These are phyloP conservation scores for Trichopria drosophilae DNA, from an alignment of 2,888 invertebrate species.

Conservation along the genomic window DNA sequence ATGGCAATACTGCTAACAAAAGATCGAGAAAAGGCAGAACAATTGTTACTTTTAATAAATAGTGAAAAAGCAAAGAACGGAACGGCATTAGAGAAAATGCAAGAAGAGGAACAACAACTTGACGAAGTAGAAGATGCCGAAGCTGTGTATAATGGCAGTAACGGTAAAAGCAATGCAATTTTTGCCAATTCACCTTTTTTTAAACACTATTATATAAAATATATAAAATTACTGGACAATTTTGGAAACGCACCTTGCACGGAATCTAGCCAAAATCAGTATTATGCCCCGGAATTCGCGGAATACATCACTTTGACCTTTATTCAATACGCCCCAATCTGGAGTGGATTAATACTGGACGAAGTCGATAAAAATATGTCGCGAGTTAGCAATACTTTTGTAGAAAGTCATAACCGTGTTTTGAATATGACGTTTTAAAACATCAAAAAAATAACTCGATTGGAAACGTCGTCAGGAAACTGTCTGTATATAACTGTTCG, in stretches of 20 bases:
- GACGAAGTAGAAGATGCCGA: neutral
- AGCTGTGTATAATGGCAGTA: neutral
- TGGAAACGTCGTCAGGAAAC: too few species aligned
- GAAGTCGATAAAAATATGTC: constrained; percentile 26
- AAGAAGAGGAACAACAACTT: constrained; percentile 5
- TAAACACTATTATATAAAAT: neutral
- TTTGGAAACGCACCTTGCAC: too few species aligned
- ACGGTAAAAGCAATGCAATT: constrained; percentile 4
- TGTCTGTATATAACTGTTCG: too few species aligned
- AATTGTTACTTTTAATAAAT: constrained; percentile 2
- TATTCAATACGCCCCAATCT: constrained; percentile 31
- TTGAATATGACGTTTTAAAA: too few species aligned
- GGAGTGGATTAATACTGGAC: constrained; percentile 29
- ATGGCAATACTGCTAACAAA: constrained; percentile 2
- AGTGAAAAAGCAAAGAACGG: constrained; percentile 1
- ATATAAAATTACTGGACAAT: neutral
- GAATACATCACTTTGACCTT: constrained; percentile 27
- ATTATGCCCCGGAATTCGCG: constrained; percentile 27
- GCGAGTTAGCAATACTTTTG: constrained; percentile 32
- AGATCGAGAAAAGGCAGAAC: neutral
- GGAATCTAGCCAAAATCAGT: constrained; percentile 15
- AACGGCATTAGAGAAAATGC: neutral
- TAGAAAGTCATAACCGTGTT: too few species aligned
- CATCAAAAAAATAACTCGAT: too few species aligned
- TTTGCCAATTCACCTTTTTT: constrained; percentile 22